Evolutionary conservation across 2,888 invertebrate species (phyloP).

Genomic region (Ochropleura leucogaster): DNA sequence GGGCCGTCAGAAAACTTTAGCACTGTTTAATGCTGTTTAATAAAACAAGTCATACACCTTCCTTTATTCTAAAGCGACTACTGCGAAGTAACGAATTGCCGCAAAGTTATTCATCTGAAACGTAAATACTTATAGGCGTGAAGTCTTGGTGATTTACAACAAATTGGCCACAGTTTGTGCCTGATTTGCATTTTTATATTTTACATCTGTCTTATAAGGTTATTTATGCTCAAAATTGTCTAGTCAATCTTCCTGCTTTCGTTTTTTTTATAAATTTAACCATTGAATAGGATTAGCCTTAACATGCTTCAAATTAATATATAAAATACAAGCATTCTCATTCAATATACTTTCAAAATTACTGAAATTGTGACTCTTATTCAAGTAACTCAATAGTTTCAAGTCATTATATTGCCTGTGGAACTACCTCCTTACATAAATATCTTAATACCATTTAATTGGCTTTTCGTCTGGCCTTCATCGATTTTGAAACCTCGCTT

Average conservation of each 20-base stretch:
- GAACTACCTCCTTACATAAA: conserved; percentile 25
- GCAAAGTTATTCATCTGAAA: conserved; percentile 35
- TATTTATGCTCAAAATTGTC: conserved; percentile 13
- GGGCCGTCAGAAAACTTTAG: conserved; percentile 5
- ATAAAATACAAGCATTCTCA: neutral
- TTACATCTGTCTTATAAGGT: conserved; percentile 20
- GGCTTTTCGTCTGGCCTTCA: conserved; percentile 44
- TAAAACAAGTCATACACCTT: conserved; percentile 18
- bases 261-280: conserved; percentile 1
- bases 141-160: conserved; percentile 13
- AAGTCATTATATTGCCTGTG: conserved; percentile 4
- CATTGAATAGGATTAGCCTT: neutral
- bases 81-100: conserved; percentile 30
- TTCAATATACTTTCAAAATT: conserved; percentile 10
- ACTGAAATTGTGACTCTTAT: conserved; percentile 21
- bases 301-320: neutral
- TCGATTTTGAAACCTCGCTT: conserved; percentile 40
- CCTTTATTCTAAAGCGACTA: conserved; percentile 7
- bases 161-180: conserved; percentile 27
- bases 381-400: conserved; percentile 3
- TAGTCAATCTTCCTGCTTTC: conserved; percentile 8
- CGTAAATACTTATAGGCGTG: conserved; percentile 9
- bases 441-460: conserved; percentile 35
- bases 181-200: conserved; percentile 39
- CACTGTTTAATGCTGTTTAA: neutral